These are phyloP conservation scores for Semotilus atromaculatus DNA, from an alignment of 2,797 vertebrate genomes.

Conservation along the genomic window DNA sequence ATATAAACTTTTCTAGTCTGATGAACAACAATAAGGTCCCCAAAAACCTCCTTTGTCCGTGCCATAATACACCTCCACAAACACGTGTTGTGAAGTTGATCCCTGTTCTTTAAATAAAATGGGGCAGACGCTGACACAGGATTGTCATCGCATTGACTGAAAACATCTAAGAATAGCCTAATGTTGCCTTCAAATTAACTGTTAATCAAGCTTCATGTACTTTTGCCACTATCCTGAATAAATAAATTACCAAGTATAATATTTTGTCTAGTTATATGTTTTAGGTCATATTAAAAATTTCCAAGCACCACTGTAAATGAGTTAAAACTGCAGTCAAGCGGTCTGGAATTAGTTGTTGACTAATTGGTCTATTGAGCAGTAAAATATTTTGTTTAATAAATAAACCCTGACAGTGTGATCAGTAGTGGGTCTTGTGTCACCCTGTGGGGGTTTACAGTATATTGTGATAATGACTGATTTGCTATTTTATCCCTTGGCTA, in stretches of 20 bases:
- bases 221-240: background rate
- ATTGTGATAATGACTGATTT: background rate
- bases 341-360: background rate
- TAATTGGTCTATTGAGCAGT: background rate
- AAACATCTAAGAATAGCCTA: background rate
- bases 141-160: background rate
- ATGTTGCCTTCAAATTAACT: background rate
- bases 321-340: background rate
- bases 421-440: background rate
- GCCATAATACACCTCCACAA: no score
- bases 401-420: background rate
- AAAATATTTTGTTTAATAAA: background rate
- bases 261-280: background rate
- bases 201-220: background rate
- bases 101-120: background rate
- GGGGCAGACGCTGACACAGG: background rate
- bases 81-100: background rate
- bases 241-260: background rate
- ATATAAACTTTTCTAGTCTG: no score
- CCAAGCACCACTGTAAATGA: background rate
- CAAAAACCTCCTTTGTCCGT: no score
- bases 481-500: background rate
- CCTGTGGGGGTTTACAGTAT: background rate
- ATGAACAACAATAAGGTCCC: no score
- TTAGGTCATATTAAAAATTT: background rate